Base-by-base conservation (phyloP, 2,888 invertebrate genomes). In the Leucozona laternaria region DNA sequence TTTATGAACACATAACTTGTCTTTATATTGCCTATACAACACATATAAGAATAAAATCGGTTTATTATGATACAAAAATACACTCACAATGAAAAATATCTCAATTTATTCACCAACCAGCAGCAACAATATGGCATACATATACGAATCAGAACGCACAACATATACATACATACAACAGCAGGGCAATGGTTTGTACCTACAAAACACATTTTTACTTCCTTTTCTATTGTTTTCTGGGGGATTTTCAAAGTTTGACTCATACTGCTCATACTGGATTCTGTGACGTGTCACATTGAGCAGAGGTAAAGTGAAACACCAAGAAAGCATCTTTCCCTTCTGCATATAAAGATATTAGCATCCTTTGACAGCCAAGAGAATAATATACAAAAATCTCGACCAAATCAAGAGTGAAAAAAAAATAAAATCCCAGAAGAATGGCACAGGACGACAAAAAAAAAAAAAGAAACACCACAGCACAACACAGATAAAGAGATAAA, bases 401-500 rank as follows among this genome's bases (percentile, higher is more conserved):
- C 28, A 58, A 45, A 50, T 55, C 22, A 50, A 55, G 1, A 53
- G 13, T 50, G 13, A 15, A 48, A 28, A 11, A 34, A 37, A 25
- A 28, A 53, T 17, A 68, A 48, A 57, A 43, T n/a, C 20, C 48
- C 48, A 8, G 4, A 48, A 58, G 20, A 58, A 48, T 28, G 20
- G 28, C 17, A 20, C 50, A 79, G 31, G 17, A 45, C 31, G 53
- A 60, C 45, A n/a, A 48, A 34, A 62, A 31, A 28, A 22, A 34
- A 66, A 57, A 17, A 31, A 55, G n/a, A 22, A 37, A 45, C 60
- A 70, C 17, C 43, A 34, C 25, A 50, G 28, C 10, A 53, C 20
- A 31, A n/a, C 40, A 71, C 37, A 72, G 57, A 79, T 79, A 75
- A 82, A 72, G 82, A 82, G 82, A 86, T 82, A 86, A 75, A 86